Conservation (phyloP, 2,797 vertebrate genomes). For the Acrossocheilus fasciatus region DNA sequence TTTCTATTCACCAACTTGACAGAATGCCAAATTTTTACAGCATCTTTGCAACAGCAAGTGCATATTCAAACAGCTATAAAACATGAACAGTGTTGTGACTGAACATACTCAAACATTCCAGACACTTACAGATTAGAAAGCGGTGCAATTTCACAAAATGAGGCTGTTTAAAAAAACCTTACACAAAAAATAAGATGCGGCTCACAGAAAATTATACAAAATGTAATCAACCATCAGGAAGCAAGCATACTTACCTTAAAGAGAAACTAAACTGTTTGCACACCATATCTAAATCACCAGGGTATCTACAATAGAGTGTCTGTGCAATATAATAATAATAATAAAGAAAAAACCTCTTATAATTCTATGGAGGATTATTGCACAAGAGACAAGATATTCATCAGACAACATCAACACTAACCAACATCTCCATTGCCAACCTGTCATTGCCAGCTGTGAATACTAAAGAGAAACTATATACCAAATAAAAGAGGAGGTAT, state of each 20-base stretch:
- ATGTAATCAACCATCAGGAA: background rate
- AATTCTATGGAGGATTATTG: background rate
- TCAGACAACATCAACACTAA: constrained; percentile 5
- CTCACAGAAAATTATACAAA: too few species aligned
- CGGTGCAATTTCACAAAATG: background rate
- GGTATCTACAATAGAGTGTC: constrained; percentile 6
- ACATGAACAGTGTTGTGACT: constrained; percentile 12
- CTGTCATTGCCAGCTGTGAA: constrained; percentile 20
- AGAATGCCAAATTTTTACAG: background rate
- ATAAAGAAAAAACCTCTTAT: background rate
- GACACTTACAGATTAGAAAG: background rate
- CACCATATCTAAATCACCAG: background rate
- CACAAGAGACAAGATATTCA: background rate
- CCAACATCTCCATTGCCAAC: background rate
- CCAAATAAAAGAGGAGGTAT: background rate
- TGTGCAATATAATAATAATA: background rate
- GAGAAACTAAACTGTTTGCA: background rate
- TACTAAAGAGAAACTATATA: background rate
- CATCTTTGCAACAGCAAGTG: constrained; percentile 2
- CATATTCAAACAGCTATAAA: constrained; percentile 4
- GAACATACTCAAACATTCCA: background rate
- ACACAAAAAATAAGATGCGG: background rate
- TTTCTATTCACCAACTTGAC: background rate
- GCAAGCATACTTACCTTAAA: background rate
- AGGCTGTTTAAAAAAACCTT: background rate